Base-by-base conservation (phyloP, 1,140 invertebrate genomes). In the Saccostrea echinata region DNA sequence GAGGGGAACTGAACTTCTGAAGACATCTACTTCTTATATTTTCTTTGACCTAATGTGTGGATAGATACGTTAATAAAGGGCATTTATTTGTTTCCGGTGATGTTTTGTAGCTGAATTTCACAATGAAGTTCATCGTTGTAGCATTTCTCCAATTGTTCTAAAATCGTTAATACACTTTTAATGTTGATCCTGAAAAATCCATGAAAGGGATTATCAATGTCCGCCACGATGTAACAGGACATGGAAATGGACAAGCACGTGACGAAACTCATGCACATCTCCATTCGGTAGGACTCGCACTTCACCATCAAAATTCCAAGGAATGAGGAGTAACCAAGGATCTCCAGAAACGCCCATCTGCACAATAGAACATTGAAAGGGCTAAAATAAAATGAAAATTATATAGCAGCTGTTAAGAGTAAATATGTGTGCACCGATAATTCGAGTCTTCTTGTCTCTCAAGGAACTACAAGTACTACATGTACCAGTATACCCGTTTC, bases 181-280 rank as follows among this genome's bases (percentile, higher is more conserved):
- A 91, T 64, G 33, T 90, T 61, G 64, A 91, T 84, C n/a, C 85
- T 68, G 87, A 91, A 90, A 84, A 90, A 90, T 21, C 91, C 91
- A 81, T 88, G 81, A 43, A 91, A 91, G 4, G 91, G 91, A 52
- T 86, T 88, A 64, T 91, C 91, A 18, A 90, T 86, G 76, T 91
- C 91, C n/a, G 91, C 86, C 21, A 91, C 87, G 18, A 91, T 84
- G 64, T 90, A 91, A 53, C 91, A 91, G 11, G 90, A 80, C 51
- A 91, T 86, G 57, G 89, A 88, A 86, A 91, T 91, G 68, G 91
- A 91, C 81, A 90, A 52, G 33, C 89, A 88, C 24, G 91, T 91
- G 35, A 91, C 85, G 51, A 90, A 68, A 53, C 90, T 90, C 88
- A 91, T 90, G 82, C 85, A 80, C 61, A 91, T 86, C 52, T 91